Percentiles rank a stretch among this genome's conserved stretches.
Evolutionary conservation across 2,797 vertebrate species (phyloP).

Genomic region (Sylvilagus floridanus): DNA sequence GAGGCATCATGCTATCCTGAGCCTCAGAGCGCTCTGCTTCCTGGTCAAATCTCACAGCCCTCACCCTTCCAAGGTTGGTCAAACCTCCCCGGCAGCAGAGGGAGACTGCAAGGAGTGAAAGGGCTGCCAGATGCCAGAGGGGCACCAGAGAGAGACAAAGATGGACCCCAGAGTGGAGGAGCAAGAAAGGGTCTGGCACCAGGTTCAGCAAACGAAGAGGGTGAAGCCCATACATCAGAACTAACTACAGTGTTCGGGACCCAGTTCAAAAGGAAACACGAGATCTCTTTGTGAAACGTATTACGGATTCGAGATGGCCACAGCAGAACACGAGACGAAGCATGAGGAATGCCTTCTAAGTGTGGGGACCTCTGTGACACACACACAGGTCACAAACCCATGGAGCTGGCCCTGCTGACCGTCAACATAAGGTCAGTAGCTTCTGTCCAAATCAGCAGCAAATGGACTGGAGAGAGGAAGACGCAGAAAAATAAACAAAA

Average conservation of each 20-base stretch:
- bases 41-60: background rate
- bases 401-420: background rate
- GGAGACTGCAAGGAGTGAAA: background rate
- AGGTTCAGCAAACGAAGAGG: background rate
- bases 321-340: background rate
- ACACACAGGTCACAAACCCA: background rate
- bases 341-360: too few species aligned
- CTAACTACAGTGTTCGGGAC: background rate
- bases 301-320: background rate
- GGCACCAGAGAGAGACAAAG: background rate
- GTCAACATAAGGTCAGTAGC: background rate
- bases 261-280: background rate
- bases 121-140: fast-evolving
- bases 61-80: background rate
- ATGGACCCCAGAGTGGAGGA: background rate
- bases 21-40: background rate
- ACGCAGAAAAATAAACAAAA: slow-evolving; percentile 2
- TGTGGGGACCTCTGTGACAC: background rate
- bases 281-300: background rate
- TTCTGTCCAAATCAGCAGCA: background rate
- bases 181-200: background rate
- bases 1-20: background rate
- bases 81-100: background rate
- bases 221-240: background rate
- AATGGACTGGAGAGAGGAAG: background rate